Evolutionary conservation across 35 echinoderm and acorn worm species (phyloP).

Genomic region (Hemicentrotus pulcherrimus): DNA sequence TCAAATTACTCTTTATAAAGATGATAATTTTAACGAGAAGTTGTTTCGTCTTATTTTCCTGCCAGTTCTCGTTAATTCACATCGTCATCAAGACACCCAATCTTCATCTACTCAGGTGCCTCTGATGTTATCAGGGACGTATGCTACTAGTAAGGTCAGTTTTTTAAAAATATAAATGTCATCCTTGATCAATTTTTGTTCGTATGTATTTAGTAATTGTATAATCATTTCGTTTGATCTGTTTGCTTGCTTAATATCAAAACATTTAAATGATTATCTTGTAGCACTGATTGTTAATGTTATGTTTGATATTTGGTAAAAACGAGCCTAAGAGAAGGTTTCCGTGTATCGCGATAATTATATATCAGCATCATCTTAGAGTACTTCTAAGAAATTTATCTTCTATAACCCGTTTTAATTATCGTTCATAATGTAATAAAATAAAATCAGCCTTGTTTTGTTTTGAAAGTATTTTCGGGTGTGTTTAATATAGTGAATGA

Average conservation of each 20-base stretch:
- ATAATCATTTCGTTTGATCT: not conserved
- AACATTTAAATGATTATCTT: not conserved
- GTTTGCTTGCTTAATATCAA: not conserved
- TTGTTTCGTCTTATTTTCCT: not conserved
- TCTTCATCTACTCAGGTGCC: not conserved
- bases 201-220: not conserved
- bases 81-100: not conserved
- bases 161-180: not conserved
- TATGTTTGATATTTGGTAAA: too few species aligned
- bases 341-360: too few species aligned
- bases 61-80: not conserved
- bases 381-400: too few species aligned
- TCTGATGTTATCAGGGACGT: conserved; percentile 2
- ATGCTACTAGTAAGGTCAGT: not conserved
- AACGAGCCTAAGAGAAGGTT: too few species aligned
- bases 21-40: not conserved
- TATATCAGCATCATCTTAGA: too few species aligned
- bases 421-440: too few species aligned
- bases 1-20: not conserved
- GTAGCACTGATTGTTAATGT: not conserved
- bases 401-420: too few species aligned
- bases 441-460: too few species aligned
- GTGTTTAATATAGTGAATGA: too few species aligned
- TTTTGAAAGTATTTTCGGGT: too few species aligned
- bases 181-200: not conserved